These are phyloP conservation scores for Ormia ochracea DNA, from an alignment of 2,888 invertebrate genomes.

Conservation along the genomic window DNA sequence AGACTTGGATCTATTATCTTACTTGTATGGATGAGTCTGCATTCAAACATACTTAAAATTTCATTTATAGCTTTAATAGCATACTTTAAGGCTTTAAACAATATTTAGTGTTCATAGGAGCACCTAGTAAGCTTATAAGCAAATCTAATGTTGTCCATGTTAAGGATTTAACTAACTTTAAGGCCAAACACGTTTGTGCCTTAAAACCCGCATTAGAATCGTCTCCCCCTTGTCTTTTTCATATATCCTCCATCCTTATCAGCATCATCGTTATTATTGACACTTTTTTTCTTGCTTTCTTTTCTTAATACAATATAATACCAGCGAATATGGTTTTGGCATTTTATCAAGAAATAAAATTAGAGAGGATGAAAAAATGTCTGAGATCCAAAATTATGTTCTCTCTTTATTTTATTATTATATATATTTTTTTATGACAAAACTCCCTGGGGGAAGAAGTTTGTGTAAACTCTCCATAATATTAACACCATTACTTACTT, in stretches of 20 bases:
- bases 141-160: conserved; percentile 13
- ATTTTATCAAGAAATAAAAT: conserved; percentile 51
- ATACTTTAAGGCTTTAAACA: background rate
- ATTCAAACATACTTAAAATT: background rate
- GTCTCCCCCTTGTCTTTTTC: background rate
- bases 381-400: background rate
- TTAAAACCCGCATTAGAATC: conserved; percentile 39
- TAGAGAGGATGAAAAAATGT: conserved; percentile 1
- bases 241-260: background rate
- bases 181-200: conserved; percentile 14
- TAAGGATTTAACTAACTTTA: conserved; percentile 16
- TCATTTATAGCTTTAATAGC: conserved; percentile 13
- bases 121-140: background rate
- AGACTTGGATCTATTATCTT: too few relatives aligned
- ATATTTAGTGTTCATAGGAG: background rate
- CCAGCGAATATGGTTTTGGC: conserved; percentile 47
- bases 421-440: background rate
- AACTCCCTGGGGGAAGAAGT: background rate
- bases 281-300: background rate
- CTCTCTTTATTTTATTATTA: background rate
- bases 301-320: background rate
- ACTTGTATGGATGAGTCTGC: too few relatives aligned
- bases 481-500: background rate
- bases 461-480: conserved; percentile 3
- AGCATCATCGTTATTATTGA: background rate